Evolutionary conservation across 2,113 vertebrate genomes (phyloP).

Genomic region (Neodontobutis hainanensis): DNA sequence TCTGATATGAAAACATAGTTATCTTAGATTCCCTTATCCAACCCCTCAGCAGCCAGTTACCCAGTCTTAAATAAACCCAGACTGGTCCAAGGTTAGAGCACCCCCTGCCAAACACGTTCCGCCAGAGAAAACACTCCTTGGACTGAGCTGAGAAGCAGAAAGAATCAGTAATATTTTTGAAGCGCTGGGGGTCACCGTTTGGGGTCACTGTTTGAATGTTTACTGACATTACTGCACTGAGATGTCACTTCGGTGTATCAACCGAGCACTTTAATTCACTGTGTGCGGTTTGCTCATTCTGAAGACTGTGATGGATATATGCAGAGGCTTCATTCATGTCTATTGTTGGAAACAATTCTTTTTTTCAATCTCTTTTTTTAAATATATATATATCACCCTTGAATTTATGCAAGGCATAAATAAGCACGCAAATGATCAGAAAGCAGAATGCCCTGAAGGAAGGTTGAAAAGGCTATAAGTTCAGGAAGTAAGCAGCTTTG

Average conservation of each 20-base stretch:
- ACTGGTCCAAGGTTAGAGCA: constrained; percentile 21
- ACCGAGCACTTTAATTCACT: constrained; percentile 4
- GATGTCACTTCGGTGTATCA: constrained; percentile 19
- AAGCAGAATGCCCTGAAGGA: constrained; percentile 18
- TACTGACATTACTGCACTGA: neutral
- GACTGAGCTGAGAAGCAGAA: constrained; percentile 28
- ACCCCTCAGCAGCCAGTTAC: neutral
- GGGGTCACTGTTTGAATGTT: constrained; percentile 36
- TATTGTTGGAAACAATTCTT: neutral
- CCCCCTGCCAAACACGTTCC: constrained; percentile 24
- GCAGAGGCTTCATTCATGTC: neutral
- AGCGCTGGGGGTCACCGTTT: constrained; percentile 17
- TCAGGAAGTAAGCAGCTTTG: constrained; percentile 7
- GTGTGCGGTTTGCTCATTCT: neutral
- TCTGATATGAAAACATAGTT: no score
- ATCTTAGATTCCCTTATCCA: no score
- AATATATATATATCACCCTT: no score
- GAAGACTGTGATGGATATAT: constrained; percentile 14
- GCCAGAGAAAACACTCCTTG: constrained; percentile 36
- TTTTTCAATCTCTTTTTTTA: no score
- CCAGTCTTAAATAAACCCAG: neutral
- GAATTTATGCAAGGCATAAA: no score
- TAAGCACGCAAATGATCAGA: neutral
- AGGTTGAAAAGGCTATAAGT: constrained; percentile 24
- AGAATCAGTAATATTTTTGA: constrained; percentile 34